These are phyloP conservation scores for Conomelus anceps DNA, from an alignment of 2,888 invertebrate genomes.

Conservation along the genomic window DNA sequence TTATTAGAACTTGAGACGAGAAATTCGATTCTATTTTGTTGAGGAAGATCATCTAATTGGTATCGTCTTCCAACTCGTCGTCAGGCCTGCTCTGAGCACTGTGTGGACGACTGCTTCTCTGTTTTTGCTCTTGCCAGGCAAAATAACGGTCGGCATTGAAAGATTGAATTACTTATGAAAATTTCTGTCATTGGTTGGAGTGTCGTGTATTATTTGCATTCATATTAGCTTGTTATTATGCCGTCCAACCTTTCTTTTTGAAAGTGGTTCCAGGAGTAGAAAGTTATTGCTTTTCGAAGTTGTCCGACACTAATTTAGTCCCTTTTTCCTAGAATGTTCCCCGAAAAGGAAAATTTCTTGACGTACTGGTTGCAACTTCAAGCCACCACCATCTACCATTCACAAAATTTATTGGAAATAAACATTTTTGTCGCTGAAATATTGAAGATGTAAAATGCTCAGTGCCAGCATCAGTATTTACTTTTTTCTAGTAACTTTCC, in stretches of 20 bases:
- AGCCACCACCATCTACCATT: too few species aligned
- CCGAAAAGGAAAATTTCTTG: too few species aligned
- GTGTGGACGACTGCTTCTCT: not conserved
- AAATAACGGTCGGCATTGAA: not conserved
- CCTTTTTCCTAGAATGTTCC: too few species aligned
- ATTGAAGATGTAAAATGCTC: too few species aligned
- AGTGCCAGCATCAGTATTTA: too few species aligned
- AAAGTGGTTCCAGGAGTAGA: not conserved
- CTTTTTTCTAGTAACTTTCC: too few species aligned
- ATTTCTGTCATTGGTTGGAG: not conserved
- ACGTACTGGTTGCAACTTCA: too few species aligned
- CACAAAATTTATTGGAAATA: too few species aligned
- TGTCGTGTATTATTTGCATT: not conserved
- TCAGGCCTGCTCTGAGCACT: not conserved
- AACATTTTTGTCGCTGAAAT: too few species aligned
- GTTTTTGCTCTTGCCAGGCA: not conserved
- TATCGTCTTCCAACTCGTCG: not conserved
- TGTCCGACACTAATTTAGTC: not conserved
- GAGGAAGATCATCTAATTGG: not conserved
- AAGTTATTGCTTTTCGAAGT: not conserved
- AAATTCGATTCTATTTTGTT: not conserved
- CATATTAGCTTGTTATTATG: not conserved
- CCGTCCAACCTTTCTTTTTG: not conserved
- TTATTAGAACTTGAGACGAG: not conserved
- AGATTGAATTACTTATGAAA: not conserved